Evolutionary conservation across 2,113 vertebrate species (phyloP).

Genomic region (Dasyprocta punctata): DNA sequence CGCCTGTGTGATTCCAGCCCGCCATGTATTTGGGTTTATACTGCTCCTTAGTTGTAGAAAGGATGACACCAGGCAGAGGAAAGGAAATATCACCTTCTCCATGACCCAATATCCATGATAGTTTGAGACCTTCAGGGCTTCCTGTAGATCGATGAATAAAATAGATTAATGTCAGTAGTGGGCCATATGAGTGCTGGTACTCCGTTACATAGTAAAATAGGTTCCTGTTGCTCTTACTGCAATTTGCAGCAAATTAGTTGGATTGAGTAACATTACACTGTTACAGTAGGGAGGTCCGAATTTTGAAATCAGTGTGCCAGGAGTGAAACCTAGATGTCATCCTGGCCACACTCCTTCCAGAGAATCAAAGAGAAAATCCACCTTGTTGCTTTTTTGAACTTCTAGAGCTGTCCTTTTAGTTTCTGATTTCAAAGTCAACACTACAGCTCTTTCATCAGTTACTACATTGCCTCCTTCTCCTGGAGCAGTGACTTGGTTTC

Average conservation of each 20-base stretch:
- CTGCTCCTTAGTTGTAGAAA: not conserved
- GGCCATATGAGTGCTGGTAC: too few species aligned
- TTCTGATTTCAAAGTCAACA: not conserved
- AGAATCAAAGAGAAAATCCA: not conserved
- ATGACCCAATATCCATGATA: not conserved
- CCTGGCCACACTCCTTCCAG: not conserved
- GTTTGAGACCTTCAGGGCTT: fast-evolving
- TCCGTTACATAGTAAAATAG: not conserved
- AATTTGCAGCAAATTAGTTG: not conserved
- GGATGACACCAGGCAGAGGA: not conserved
- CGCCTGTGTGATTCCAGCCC: slow-evolving; percentile 45
- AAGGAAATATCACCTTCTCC: not conserved
- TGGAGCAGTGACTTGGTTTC: too few species aligned
- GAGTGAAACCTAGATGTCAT: not conserved
- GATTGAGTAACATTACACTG: not conserved
- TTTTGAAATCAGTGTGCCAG: not conserved
- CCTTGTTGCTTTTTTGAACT: not conserved
- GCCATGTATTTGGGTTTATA: not conserved
- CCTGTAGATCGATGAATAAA: not conserved
- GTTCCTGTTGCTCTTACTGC: not conserved
- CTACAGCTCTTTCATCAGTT: fast-evolving
- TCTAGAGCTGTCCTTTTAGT: fast-evolving
- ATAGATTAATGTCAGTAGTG: not conserved
- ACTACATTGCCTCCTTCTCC: too few species aligned
- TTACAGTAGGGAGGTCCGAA: not conserved